Conservation (phyloP, 2,113 vertebrate species). For the Etia nguti region DNA sequence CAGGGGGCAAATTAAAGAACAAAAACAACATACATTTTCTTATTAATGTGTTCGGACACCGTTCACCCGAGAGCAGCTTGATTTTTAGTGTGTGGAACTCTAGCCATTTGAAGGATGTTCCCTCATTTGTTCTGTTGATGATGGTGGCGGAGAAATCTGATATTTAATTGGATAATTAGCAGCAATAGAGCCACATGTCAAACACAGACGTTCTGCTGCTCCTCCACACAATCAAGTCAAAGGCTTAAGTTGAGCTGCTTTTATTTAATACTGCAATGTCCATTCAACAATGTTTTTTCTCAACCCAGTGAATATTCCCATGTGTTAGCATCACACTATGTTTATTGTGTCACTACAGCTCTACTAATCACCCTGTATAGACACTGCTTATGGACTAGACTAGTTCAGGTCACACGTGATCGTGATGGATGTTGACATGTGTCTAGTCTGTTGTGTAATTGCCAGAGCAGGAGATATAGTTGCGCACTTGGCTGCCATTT, state of each 20-base stretch:
- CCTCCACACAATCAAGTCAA: not conserved
- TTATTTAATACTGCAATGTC: not conserved
- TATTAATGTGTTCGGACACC: not conserved
- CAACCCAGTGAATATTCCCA: not conserved
- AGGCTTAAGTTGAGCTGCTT: not conserved
- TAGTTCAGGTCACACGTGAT: conserved; percentile 27
- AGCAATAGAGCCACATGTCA: not conserved
- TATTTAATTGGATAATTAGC: not conserved
- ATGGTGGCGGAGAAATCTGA: not conserved
- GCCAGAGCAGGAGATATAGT: conserved; percentile 6
- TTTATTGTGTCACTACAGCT: not conserved
- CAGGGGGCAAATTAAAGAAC: not conserved
- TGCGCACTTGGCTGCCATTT: conserved; percentile 20
- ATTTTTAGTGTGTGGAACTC: not conserved
- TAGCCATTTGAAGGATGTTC: not conserved
- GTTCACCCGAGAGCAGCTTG: not conserved
- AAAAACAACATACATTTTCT: not conserved
- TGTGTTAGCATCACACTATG: not conserved
- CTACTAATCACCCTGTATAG: not conserved
- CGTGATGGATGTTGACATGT: conserved; percentile 47
- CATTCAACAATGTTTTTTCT: not conserved
- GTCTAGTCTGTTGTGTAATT: conserved; percentile 11
- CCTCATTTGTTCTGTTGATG: not conserved
- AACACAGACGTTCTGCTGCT: not conserved
- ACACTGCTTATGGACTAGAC: not conserved